phyloP scores from a whole-genome alignment of 2,888 invertebrate species.

The Trichopria drosophilae region DNA sequence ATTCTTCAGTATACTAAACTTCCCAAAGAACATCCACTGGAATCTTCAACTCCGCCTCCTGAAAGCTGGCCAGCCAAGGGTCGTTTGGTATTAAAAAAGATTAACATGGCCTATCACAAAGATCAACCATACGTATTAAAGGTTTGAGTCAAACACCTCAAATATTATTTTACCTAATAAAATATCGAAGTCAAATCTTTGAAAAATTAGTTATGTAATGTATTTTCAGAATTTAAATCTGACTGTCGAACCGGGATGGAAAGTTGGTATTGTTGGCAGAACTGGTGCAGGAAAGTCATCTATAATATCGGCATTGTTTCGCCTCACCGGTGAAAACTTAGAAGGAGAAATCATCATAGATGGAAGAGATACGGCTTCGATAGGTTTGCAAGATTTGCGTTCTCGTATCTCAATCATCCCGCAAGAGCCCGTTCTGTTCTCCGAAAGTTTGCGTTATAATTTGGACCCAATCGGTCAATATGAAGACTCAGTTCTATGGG shows the following conservation, averaged over 20 bases:
- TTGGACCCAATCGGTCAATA: constrained; percentile 71
- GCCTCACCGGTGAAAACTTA: constrained; percentile 68
- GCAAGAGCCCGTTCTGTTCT: constrained; percentile 70
- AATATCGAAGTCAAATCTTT: not conserved
- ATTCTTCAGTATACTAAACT: constrained; percentile 77
- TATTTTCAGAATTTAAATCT: constrained; percentile 65
- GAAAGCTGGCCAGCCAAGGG: constrained; percentile 71
- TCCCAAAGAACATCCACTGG: constrained; percentile 65
- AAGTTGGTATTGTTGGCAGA: constrained; percentile 79
- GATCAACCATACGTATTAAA: constrained; percentile 73
- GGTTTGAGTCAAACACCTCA: constrained; percentile 40
- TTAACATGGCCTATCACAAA: constrained; percentile 67
- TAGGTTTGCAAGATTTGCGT: constrained; percentile 76
- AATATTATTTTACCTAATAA: not conserved
- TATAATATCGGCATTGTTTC: constrained; percentile 76
- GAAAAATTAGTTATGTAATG: not conserved
- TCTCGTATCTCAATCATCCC: constrained; percentile 80
- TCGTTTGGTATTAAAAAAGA: constrained; percentile 64
- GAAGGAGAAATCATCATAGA: constrained; percentile 83
- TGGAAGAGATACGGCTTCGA: constrained; percentile 67
- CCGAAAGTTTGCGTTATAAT: constrained; percentile 70
- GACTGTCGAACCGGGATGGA: constrained; percentile 71
- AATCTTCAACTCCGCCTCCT: constrained; percentile 59
- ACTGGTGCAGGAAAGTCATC: constrained; percentile 88
- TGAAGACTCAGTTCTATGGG: constrained; percentile 69